phyloP scores from a whole-genome alignment of 2,888 invertebrate species.

The Nesidiocoris tenuis region DNA sequence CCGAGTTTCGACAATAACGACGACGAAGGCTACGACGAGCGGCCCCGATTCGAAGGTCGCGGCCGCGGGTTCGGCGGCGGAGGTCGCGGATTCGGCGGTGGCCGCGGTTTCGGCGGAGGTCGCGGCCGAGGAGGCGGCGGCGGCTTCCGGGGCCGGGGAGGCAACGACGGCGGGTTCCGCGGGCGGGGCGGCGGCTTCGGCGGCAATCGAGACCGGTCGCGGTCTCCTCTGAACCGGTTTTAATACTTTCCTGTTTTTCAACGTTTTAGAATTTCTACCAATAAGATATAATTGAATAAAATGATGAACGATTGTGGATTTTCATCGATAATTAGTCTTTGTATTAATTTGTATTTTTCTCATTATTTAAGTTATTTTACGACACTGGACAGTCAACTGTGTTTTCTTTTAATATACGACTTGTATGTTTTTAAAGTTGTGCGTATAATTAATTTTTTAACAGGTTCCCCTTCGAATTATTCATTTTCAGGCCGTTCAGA shows the following conservation, averaged over 20 bases:
- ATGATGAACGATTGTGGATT: background rate
- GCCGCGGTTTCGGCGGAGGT: background rate
- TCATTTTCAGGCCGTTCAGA: too few relatives aligned
- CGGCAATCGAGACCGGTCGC: constrained; percentile 11
- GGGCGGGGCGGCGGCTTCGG: background rate
- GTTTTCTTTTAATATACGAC: background rate
- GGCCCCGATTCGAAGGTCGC: constrained; percentile 6
- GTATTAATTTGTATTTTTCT: too few relatives aligned
- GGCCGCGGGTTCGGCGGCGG: constrained; percentile 15
- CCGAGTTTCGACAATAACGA: constrained; percentile 12
- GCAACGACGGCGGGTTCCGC: background rate
- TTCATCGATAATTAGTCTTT: background rate
- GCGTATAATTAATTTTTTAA: too few relatives aligned
- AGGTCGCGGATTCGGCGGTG: background rate
- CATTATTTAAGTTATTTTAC: background rate
- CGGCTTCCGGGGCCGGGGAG: background rate
- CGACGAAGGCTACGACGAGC: constrained; percentile 14
- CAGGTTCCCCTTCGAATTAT: too few relatives aligned
- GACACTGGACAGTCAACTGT: background rate
- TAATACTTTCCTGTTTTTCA: background rate
- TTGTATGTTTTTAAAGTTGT: too few relatives aligned
- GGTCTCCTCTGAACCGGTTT: constrained; percentile 28
- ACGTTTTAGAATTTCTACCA: background rate
- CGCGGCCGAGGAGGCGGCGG: constrained; percentile 10
- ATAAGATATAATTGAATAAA: background rate